phyloP scores from a whole-genome alignment of 2,113 vertebrate genomes.

The Mungos mungo region DNA sequence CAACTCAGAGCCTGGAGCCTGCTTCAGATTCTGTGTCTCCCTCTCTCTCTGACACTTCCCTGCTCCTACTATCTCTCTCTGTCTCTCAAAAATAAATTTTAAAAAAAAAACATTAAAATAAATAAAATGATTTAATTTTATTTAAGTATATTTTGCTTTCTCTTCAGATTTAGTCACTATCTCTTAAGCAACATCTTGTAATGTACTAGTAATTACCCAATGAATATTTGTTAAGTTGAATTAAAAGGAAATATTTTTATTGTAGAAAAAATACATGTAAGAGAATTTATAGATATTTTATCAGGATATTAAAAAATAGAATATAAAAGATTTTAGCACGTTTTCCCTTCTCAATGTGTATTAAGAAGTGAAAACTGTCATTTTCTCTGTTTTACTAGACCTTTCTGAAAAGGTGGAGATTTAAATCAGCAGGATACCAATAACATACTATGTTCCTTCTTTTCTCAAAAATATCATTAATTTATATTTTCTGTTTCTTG shows the following conservation, averaged over 20 bases:
- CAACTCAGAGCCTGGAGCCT: too few species aligned
- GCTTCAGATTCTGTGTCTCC: too few species aligned
- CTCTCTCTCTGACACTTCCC: too few species aligned
- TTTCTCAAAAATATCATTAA: background rate
- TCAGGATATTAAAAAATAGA: background rate
- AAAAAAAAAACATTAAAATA: too few species aligned
- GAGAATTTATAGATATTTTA: constrained; percentile 14
- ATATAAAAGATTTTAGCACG: background rate
- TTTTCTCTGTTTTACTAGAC: constrained; percentile 30
- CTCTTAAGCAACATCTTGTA: background rate
- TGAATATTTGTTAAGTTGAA: constrained; percentile 27
- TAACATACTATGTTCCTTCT: background rate
- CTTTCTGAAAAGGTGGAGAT: background rate
- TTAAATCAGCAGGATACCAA: background rate
- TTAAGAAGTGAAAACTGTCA: background rate
- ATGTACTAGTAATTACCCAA: background rate
- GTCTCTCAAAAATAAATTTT: too few species aligned
- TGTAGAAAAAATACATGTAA: constrained; percentile 11
- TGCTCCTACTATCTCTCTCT: too few species aligned
- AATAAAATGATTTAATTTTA: constrained; percentile 36
- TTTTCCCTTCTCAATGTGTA: background rate
- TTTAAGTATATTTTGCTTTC: constrained; percentile 48
- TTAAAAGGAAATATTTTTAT: constrained; percentile 16
- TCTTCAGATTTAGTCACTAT: constrained; percentile 13
- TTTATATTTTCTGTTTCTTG: constrained; percentile 4